Percentiles rank a stretch among this genome's conserved stretches.
Evolutionary conservation across 2,888 invertebrate genomes (phyloP).

Genomic region (Cepaea hortensis): DNA sequence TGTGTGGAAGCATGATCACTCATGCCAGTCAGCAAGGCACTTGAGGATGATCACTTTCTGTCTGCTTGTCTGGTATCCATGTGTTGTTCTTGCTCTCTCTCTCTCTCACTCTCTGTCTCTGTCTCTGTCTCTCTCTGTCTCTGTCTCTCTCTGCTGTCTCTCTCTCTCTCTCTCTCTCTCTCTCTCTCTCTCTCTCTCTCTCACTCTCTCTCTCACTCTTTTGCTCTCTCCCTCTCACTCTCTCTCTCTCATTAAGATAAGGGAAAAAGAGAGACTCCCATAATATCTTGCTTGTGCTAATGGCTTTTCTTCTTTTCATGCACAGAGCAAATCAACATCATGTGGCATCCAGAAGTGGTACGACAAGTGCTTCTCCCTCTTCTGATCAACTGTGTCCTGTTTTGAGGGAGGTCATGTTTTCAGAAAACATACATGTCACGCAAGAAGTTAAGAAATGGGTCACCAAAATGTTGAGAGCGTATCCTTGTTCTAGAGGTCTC

Average conservation of each 20-base stretch:
- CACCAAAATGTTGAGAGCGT: conserved; percentile 33
- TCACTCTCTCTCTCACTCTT: too few species aligned
- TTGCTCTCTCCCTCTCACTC: too few species aligned
- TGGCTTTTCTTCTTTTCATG: not conserved
- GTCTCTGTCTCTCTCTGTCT: too few species aligned
- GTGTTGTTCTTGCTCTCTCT: too few species aligned
- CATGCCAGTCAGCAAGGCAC: too few species aligned
- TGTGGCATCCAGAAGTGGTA: not conserved
- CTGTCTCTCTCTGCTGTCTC: too few species aligned
- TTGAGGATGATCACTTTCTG: too few species aligned
- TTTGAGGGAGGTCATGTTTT: conserved; percentile 29
- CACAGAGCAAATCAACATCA: conserved; percentile 38
- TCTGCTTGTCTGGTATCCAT: too few species aligned
- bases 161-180: too few species aligned
- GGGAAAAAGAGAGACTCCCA: not conserved
- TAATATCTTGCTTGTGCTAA: not conserved
- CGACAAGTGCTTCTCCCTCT: not conserved
- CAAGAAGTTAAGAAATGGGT: conserved; percentile 27
- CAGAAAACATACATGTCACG: conserved; percentile 21
- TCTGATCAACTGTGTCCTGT: conserved; percentile 8
- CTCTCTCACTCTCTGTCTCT: too few species aligned
- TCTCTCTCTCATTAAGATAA: not conserved
- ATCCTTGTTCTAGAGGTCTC: conserved; percentile 2
- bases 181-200: too few species aligned
- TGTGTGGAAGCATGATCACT: too few species aligned